phyloP scores from a whole-genome alignment of 53 echinoderm and acorn worm genomes.

The Pentamera pediparva region DNA sequence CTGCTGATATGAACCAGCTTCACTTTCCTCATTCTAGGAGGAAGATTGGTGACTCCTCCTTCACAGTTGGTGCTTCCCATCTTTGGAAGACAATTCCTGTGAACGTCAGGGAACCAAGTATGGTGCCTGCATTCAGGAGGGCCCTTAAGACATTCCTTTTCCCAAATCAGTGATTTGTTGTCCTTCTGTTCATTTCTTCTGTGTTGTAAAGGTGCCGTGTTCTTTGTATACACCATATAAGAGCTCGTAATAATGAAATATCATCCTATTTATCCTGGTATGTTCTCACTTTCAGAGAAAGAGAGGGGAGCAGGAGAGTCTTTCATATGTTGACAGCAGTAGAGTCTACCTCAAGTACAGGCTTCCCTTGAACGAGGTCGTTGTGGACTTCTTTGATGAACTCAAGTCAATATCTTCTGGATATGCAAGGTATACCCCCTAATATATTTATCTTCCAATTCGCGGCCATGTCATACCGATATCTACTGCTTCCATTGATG shows the following conservation, averaged over 20 bases:
- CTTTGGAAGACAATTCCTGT: too few relatives aligned
- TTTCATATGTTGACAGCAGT: constrained; percentile 73
- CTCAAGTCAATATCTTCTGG: constrained; percentile 91
- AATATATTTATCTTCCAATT: not conserved
- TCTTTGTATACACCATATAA: not conserved
- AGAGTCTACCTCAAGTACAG: constrained; percentile 81
- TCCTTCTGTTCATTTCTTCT: too few relatives aligned
- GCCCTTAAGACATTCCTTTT: too few relatives aligned
- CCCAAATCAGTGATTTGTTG: too few relatives aligned
- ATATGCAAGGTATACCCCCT: constrained; percentile 72
- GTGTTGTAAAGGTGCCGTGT: not conserved
- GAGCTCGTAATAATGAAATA: not conserved
- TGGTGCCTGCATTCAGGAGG: too few relatives aligned
- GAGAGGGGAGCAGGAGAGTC: constrained; percentile 76
- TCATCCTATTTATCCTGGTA: not conserved
- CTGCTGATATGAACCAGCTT: too few relatives aligned
- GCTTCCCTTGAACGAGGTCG: constrained; percentile 83
- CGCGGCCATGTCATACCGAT: not conserved
- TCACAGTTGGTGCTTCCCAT: too few relatives aligned
- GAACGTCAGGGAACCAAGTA: too few relatives aligned
- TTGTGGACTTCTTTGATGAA: constrained; percentile 91
- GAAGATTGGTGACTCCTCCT: too few relatives aligned
- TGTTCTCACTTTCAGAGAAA: constrained; percentile 46
- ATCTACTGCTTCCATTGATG: not conserved
- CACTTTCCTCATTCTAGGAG: too few relatives aligned